phyloP scores from a whole-genome alignment of 2,888 invertebrate species.

The Ichneumon xanthorius region DNA sequence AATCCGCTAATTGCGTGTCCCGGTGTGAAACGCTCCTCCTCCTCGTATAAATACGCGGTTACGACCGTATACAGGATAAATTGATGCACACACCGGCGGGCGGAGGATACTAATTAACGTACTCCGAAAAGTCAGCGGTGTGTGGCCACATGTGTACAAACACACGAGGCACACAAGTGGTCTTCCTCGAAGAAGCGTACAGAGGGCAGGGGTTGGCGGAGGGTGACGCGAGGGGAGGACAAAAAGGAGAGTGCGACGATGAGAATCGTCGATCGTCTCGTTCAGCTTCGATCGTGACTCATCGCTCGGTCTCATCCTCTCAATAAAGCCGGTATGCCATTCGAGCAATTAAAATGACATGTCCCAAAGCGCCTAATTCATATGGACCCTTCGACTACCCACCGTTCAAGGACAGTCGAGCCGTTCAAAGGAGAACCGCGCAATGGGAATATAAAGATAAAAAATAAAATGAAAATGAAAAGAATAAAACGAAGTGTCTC shows the following conservation, averaged over 20 bases:
- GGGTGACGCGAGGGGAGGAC: neutral
- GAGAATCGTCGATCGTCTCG: conserved; percentile 47
- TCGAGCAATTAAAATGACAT: conserved; percentile 65
- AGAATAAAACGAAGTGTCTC: neutral
- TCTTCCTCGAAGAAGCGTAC: conserved; percentile 17
- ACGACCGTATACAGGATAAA: conserved; percentile 5
- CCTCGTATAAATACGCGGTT: conserved; percentile 10
- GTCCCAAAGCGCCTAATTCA: conserved; percentile 58
- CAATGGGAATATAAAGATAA: neutral
- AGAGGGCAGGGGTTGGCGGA: neutral
- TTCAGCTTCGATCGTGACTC: conserved; percentile 58
- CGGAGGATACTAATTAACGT: conserved; percentile 61
- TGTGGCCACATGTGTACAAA: conserved; percentile 57
- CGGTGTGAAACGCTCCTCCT: conserved; percentile 21
- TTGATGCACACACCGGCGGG: conserved; percentile 19
- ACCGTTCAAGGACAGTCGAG: conserved; percentile 5
- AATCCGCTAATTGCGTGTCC: conserved; percentile 46
- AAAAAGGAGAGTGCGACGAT: conserved; percentile 15
- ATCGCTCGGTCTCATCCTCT: conserved; percentile 41
- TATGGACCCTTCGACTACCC: conserved; percentile 47
- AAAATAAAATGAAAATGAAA: neutral
- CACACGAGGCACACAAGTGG: conserved; percentile 58
- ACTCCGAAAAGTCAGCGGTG: conserved; percentile 43
- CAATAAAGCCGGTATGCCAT: conserved; percentile 56
- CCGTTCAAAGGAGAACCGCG: neutral